Evolutionary conservation across 2,113 vertebrate genomes (phyloP).

Genomic region (Pheucticus melanocephalus): DNA sequence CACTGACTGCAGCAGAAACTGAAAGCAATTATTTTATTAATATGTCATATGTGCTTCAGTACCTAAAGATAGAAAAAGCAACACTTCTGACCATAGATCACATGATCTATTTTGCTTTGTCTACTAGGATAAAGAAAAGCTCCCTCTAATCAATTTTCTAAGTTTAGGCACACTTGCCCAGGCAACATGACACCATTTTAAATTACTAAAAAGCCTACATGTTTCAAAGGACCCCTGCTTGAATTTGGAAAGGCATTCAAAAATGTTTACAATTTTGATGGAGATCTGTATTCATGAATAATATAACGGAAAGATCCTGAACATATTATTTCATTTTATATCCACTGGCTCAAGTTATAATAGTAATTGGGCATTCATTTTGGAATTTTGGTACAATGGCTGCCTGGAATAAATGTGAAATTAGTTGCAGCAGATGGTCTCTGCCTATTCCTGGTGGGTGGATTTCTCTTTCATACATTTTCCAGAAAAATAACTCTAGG

Average conservation of each 20-base stretch:
- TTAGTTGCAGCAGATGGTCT: constrained; percentile 16
- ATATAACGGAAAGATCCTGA: not conserved
- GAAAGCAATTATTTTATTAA: not conserved
- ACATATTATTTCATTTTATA: not conserved
- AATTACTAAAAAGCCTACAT: not conserved
- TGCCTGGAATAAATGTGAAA: constrained; percentile 15
- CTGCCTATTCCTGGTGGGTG: not conserved
- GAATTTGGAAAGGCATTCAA: not conserved
- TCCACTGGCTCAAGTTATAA: not conserved
- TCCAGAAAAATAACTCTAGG: not conserved
- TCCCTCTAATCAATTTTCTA: not conserved
- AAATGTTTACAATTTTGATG: not conserved
- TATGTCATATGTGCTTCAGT: not conserved
- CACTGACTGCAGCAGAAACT: not conserved
- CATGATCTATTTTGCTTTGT: not conserved
- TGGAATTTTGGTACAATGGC: not conserved
- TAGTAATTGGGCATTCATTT: not conserved
- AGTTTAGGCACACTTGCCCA: not conserved
- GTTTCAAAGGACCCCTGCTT: not conserved
- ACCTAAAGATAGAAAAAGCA: not conserved
- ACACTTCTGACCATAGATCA: not conserved
- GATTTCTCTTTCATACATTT: not conserved
- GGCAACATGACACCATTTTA: not conserved
- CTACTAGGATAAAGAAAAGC: not conserved
- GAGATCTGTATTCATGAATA: not conserved